These are phyloP conservation scores for Pseudorectes ferrugineus DNA, from an alignment of 2,113 vertebrate species.

Conservation along the genomic window DNA sequence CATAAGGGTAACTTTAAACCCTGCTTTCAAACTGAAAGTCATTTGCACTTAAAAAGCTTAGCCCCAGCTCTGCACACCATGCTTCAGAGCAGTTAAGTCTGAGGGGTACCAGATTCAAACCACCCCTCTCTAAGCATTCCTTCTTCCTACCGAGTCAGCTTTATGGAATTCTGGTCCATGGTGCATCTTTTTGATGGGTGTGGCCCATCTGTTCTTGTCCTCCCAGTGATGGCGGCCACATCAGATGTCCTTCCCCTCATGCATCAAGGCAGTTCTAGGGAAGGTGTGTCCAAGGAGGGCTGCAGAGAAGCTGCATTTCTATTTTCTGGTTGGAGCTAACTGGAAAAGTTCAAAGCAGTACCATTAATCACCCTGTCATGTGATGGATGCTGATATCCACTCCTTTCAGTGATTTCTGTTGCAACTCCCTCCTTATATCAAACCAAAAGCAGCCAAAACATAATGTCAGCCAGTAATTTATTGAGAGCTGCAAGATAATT, in stretches of 20 bases:
- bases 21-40: not conserved
- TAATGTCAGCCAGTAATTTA: not conserved
- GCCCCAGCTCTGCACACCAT: not conserved
- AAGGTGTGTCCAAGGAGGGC: not conserved
- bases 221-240: not conserved
- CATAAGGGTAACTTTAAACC: fast-evolving
- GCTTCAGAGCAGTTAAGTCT: not conserved
- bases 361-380: not conserved
- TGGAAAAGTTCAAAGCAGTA: not conserved
- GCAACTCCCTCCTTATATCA: not conserved
- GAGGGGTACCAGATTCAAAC: not conserved
- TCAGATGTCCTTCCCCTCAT: not conserved
- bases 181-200: not conserved
- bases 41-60: not conserved
- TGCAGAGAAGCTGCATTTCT: not conserved
- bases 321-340: not conserved
- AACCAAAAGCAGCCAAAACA: not conserved
- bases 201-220: fast-evolving
- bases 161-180: not conserved
- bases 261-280: not conserved
- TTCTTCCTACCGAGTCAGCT: not conserved
- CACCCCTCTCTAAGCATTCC: not conserved
- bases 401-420: not conserved
- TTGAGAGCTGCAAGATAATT: not conserved
- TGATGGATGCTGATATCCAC: not conserved